Percentiles rank a stretch among this genome's conserved stretches.
phyloP scores from a whole-genome alignment of 2,888 invertebrate genomes.

The Dorcus hopei region DNA sequence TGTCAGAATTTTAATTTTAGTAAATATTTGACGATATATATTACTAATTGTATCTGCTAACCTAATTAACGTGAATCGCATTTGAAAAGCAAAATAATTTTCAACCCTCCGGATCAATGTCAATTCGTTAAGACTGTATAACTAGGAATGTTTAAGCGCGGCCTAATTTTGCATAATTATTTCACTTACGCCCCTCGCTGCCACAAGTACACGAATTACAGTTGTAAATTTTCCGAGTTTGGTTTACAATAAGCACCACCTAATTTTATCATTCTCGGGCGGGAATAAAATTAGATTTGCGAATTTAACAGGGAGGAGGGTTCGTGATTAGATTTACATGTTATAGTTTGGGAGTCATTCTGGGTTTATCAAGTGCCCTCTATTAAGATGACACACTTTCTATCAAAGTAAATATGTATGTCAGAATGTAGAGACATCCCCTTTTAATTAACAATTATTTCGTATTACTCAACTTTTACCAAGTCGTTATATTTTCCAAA shows the following conservation, averaged over 20 bases:
- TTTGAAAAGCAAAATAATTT: conserved; percentile 46
- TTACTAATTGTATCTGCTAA: too few relatives aligned
- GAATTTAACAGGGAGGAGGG: conserved; percentile 50
- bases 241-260: conserved; percentile 55
- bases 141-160: conserved; percentile 46
- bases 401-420: conserved; percentile 42
- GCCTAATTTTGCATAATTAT: conserved; percentile 50
- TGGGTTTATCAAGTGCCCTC: conserved; percentile 23
- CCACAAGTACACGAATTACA: conserved; percentile 50
- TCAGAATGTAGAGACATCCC: conserved; percentile 17
- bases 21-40: too few relatives aligned
- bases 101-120: conserved; percentile 44
- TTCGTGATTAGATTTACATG: conserved; percentile 51
- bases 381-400: conserved; percentile 46
- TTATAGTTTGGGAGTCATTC: conserved; percentile 38
- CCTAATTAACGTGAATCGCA: conserved; percentile 31
- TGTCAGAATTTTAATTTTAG: too few relatives aligned
- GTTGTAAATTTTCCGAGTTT: conserved; percentile 53
- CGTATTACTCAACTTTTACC: too few relatives aligned
- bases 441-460: too few relatives aligned
- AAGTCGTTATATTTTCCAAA: too few relatives aligned
- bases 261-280: conserved; percentile 52
- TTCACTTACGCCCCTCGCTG: conserved; percentile 43
- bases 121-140: conserved; percentile 47
- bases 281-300: conserved; percentile 52